A percentile compares a stretch with the other conserved stretches of the same genome.
These are phyloP conservation scores for Astur gentilis DNA, from an alignment of 2,113 vertebrate genomes.

Conservation along the genomic window DNA sequence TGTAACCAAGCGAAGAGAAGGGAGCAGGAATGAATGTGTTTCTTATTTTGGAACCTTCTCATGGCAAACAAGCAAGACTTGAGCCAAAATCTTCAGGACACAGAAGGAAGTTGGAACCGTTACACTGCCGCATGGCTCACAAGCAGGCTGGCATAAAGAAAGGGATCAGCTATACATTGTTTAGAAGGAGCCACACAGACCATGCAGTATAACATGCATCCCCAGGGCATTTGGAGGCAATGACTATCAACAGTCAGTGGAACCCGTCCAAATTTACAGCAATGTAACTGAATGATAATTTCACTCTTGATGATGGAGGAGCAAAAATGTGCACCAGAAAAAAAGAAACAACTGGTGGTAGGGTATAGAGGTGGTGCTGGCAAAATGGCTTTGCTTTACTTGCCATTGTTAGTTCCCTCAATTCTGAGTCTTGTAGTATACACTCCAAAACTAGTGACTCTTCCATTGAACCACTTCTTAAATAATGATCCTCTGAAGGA, in stretches of 20 bases:
- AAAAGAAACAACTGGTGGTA: not conserved
- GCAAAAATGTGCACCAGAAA: not conserved
- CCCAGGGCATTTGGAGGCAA: not conserved
- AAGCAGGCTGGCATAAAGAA: not conserved
- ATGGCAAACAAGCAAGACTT: constrained; percentile 24
- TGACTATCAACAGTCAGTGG: not conserved
- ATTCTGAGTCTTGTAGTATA: not conserved
- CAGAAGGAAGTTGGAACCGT: constrained; percentile 22
- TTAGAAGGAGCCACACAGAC: constrained; percentile 11
- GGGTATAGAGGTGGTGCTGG: not conserved
- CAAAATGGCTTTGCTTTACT: not conserved
- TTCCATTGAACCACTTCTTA: not conserved
- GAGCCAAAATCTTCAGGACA: constrained; percentile 43
- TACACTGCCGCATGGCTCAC: not conserved
- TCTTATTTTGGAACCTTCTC: constrained; percentile 53
- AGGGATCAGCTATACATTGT: constrained; percentile 23
- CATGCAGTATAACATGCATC: not conserved
- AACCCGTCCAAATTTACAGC: not conserved
- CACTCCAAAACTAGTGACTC: not conserved
- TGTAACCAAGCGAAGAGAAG: not conserved
- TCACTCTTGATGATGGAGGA: not conserved
- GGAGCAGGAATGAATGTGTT: constrained; percentile 7
- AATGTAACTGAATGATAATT: not conserved
- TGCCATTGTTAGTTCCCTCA: not conserved
- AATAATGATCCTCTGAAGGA: constrained; percentile 31